Conservation (phyloP, 1,140 invertebrate species). For the Melanaphis sacchari region DNA sequence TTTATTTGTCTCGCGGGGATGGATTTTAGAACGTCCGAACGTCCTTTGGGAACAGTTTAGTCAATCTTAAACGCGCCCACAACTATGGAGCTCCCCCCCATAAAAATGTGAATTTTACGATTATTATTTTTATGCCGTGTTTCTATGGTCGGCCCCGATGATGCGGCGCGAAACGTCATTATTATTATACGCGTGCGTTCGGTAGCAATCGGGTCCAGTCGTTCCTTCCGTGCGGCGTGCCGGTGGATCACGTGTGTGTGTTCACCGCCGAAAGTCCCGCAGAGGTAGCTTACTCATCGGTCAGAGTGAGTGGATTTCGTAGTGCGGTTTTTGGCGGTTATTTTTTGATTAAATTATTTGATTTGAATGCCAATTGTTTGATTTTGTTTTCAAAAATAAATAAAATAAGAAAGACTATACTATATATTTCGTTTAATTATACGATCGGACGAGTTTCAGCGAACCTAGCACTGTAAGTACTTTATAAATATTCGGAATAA, state of each 20-base stretch:
- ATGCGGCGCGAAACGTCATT: slow-evolving; percentile 17
- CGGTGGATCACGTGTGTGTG: slow-evolving; percentile 46
- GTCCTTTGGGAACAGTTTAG: neutral
- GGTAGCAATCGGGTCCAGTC: slow-evolving; percentile 56
- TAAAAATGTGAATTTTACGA: neutral
- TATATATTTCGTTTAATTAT: neutral
- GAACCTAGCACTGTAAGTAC: neutral
- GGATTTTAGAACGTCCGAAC: neutral
- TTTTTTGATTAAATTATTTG: neutral
- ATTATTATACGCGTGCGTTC: slow-evolving; percentile 39
- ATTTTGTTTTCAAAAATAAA: neutral
- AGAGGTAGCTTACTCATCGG: slow-evolving; percentile 57
- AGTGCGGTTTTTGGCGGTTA: slow-evolving; percentile 39
- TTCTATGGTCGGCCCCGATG: neutral
- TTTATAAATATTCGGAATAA: neutral
- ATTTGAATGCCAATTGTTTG: no score
- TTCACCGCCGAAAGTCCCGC: slow-evolving; percentile 48
- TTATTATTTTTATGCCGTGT: neutral
- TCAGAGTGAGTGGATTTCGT: slow-evolving; percentile 52
- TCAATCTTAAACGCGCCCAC: neutral
- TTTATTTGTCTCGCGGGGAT: neutral
- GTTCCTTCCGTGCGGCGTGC: slow-evolving; percentile 37
- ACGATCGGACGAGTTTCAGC: neutral
- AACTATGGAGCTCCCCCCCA: neutral
- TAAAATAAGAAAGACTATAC: neutral